Base-by-base conservation (phyloP, 2,113 vertebrate genomes). In the Actenoides lindsayi region DNA sequence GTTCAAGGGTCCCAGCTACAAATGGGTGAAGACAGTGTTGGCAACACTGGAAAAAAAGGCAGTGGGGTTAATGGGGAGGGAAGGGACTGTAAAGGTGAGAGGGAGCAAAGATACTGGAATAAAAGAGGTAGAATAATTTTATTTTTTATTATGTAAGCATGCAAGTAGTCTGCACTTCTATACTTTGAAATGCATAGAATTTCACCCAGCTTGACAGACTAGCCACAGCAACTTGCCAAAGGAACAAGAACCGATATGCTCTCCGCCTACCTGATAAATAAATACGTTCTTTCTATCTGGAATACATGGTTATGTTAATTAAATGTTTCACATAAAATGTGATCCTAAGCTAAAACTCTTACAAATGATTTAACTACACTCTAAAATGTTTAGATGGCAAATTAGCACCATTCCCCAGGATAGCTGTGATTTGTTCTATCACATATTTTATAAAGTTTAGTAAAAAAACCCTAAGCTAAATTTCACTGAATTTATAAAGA, bases 71-170 rank as follows among this genome's bases (percentile, higher is more conserved):
- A 39, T 9, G 13, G 48, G 39, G 69, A 75, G 28, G 21, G 48
- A 64, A 16, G n/a, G 11, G 44, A 42, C 39, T 0, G 0, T 0
- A 28, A 30, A 69, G 16, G 42, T 24, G 63, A 77, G 35, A 41
- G 64, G 13, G 30, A 69, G 44, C 2, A 2, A 53, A 70, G 27
- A 8, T 25, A 24, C 21, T 64, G 33, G 23, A 87, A 81, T 3
- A 73, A 54, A 13, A 83, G 2, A 57, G n/a, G 17, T 8, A 83
- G 30, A 90, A 37, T 10, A 25, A 31, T 33, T 41, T 62, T 50
- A 11, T 27, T 57, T 84, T 70, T 44, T 53, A 54, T 60, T 83
- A 37, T 44, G 30, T 23, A 71, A 84, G 42, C 57, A 76, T 30
- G 21, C 28, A 54, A 68, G 50, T 21, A 68, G 37, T 16, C 62